Evolutionary conservation across 1,140 invertebrate species (phyloP).

Genomic region (Sinonovacula constricta): DNA sequence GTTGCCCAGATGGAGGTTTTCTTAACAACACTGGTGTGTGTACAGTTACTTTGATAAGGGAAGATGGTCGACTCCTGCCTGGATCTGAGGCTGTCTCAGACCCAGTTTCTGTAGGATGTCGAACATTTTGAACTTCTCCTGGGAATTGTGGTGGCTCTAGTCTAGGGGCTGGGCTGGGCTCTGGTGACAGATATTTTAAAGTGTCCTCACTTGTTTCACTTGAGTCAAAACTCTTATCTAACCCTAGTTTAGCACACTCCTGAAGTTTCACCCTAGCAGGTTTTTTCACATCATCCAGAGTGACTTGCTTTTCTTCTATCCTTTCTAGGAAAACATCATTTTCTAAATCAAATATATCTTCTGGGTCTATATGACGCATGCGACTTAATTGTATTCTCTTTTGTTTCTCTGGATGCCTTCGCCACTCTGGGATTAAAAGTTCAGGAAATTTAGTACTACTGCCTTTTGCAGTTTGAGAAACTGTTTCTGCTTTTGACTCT

Average conservation of each 20-base stretch:
- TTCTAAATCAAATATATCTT: slow-evolving; percentile 27
- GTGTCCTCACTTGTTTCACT: slow-evolving; percentile 52
- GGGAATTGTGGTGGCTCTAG: slow-evolving; percentile 31
- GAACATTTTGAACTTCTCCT: neutral
- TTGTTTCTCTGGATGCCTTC: slow-evolving; percentile 38
- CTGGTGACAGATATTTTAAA: slow-evolving; percentile 37
- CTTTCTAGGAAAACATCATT: slow-evolving; percentile 34
- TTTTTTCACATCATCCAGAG: slow-evolving; percentile 13
- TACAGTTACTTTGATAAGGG: slow-evolving; percentile 35
- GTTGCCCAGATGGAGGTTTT: slow-evolving; percentile 29
- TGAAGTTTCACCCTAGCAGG: slow-evolving; percentile 7
- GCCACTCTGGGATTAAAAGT: slow-evolving; percentile 60
- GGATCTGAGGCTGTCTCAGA: slow-evolving; percentile 46
- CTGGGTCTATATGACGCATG: slow-evolving; percentile 25
- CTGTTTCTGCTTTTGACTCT: slow-evolving; percentile 51
- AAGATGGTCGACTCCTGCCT: slow-evolving; percentile 32
- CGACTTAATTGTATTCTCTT: slow-evolving; percentile 28
- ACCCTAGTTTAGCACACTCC: slow-evolving; percentile 5
- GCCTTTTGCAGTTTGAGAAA: slow-evolving; percentile 3
- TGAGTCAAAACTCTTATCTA: slow-evolving; percentile 41
- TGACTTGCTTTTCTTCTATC: neutral
- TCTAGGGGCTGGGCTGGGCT: slow-evolving; percentile 33
- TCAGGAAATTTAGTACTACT: slow-evolving; percentile 56
- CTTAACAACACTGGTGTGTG: slow-evolving; percentile 46
- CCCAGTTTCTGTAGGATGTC: slow-evolving; percentile 13